Evolutionary conservation across 2,888 invertebrate genomes (phyloP).

Genomic region (Carabus problematicus): DNA sequence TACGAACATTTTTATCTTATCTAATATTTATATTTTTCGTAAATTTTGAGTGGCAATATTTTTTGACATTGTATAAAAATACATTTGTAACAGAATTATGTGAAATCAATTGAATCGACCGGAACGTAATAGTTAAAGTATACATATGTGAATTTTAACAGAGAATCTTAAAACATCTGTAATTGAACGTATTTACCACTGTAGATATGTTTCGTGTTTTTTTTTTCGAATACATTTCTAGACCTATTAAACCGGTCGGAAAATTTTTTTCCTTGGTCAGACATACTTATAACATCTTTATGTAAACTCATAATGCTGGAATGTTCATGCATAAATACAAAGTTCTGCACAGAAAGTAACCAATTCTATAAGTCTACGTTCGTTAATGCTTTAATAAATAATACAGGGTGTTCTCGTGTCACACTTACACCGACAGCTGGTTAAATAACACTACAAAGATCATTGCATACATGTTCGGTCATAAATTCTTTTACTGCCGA

Average conservation of each 20-base stretch:
- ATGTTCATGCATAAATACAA: neutral
- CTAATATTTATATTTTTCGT: conserved; percentile 1
- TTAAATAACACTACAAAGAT: no score
- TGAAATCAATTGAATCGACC: no score
- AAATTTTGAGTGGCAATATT: no score
- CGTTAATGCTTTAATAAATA: neutral
- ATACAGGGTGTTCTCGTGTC: no score
- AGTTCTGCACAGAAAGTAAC: conserved; percentile 12
- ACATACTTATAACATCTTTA: conserved; percentile 24
- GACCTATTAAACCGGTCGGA: conserved; percentile 34
- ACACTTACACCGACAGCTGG: no score
- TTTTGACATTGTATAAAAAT: no score
- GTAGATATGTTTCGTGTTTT: neutral
- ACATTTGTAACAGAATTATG: no score
- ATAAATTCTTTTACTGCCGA: no score
- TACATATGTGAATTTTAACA: no score
- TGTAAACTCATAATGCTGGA: conserved; percentile 19
- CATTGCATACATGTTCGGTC: no score
- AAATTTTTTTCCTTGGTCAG: conserved; percentile 13
- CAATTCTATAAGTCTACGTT: conserved; percentile 19
- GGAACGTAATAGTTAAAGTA: no score
- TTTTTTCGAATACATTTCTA: conserved; percentile 23
- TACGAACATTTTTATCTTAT: no score
- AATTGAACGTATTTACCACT: conserved; percentile 11
- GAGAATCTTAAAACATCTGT: neutral